Evolutionary conservation across 2,888 invertebrate genomes (phyloP).

Genomic region (Apotomis betuletana): DNA sequence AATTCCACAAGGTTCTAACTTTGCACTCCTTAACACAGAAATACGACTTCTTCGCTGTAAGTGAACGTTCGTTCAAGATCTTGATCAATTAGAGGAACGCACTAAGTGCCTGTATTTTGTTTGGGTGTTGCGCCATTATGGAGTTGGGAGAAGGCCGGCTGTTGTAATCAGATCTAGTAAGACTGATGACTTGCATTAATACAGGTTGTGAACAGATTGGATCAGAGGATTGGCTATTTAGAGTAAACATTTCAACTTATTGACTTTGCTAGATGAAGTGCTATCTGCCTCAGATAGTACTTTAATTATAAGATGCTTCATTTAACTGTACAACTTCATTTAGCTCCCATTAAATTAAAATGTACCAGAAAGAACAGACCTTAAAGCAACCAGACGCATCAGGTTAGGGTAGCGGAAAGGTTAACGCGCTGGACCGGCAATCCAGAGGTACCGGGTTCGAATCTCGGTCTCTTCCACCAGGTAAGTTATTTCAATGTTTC

Average conservation of each 20-base stretch:
- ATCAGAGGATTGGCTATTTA: slow-evolving; percentile 59
- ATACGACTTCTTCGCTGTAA: slow-evolving; percentile 52
- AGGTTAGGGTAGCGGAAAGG: no score
- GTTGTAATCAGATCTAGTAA: slow-evolving; percentile 67
- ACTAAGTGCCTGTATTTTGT: slow-evolving; percentile 47
- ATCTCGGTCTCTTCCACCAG: no score
- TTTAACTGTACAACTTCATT: no score
- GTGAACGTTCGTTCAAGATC: slow-evolving; percentile 45
- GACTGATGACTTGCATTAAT: slow-evolving; percentile 73
- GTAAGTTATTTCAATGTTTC: no score
- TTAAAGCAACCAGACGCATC: no score
- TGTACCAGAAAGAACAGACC: no score
- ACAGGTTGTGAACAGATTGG: slow-evolving; percentile 65
- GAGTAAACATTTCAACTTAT: slow-evolving; percentile 42
- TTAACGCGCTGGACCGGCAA: no score
- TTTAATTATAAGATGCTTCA: no score
- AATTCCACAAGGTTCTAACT: slow-evolving; percentile 58
- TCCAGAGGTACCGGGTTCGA: no score
- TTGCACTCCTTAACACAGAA: slow-evolving; percentile 43
- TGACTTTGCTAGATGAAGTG: slow-evolving; percentile 30
- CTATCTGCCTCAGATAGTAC: neutral
- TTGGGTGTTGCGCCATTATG: slow-evolving; percentile 50
- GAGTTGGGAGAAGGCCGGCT: slow-evolving; percentile 53
- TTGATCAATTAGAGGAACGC: slow-evolving; percentile 51
- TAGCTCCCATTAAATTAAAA: no score